phyloP scores from a whole-genome alignment of 2,888 invertebrate species.

The Branchellion lobata region DNA sequence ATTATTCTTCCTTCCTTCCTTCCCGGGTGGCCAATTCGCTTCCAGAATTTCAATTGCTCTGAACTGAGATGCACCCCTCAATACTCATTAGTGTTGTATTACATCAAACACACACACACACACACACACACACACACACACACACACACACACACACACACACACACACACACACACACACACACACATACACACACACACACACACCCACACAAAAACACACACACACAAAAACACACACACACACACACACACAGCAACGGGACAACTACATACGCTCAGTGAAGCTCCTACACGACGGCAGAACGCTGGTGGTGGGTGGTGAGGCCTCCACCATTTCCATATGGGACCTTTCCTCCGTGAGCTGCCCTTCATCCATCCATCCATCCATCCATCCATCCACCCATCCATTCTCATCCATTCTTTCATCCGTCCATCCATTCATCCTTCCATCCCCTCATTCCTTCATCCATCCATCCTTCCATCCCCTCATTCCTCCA shows the following conservation, averaged over 20 bases:
- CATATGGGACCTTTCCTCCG: conserved; percentile 89
- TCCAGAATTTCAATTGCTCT: too few relatives aligned
- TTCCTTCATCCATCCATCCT: not conserved
- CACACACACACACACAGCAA: conserved; percentile 68
- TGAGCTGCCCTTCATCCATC: conserved; percentile 56
- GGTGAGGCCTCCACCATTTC: conserved; percentile 92
- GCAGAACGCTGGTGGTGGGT: conserved; percentile 88
- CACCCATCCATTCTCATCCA: too few relatives aligned
- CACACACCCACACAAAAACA: not conserved
- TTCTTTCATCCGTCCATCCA: too few relatives aligned
- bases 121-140: not conserved
- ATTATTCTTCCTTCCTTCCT: too few relatives aligned
- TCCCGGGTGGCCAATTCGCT: too few relatives aligned
- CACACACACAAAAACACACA: not conserved
- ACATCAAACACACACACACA: not conserved
- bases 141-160: not conserved
- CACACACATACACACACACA: too few relatives aligned
- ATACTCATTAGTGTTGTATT: not conserved
- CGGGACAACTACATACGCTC: conserved; percentile 93
- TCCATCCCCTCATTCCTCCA: not conserved
- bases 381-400: not conserved
- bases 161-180: too few relatives aligned
- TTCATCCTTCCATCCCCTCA: too few relatives aligned
- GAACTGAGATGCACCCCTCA: too few relatives aligned
- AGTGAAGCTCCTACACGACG: conserved; percentile 87